A percentile compares a stretch with the other conserved stretches of the same genome.
Conservation (phyloP, 2,797 vertebrate genomes). For the Knipowitschia caucasica region DNA sequence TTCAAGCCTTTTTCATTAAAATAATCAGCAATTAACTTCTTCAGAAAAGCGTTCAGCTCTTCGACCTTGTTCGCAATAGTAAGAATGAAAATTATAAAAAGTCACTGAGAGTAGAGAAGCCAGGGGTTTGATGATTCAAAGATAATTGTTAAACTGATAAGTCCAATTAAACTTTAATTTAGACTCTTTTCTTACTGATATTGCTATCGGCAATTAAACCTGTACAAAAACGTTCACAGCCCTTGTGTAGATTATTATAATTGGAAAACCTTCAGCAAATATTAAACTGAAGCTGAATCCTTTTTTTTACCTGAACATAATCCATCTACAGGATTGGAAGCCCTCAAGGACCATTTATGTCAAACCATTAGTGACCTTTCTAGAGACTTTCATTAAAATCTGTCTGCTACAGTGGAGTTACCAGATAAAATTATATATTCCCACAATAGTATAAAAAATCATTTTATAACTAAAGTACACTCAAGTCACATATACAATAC, state of each 20-base stretch:
- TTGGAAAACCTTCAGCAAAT: neutral
- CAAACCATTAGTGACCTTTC: constrained; percentile 1
- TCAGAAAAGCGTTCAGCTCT: neutral
- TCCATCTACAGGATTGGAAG: neutral
- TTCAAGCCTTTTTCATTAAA: neutral
- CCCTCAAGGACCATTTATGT: neutral
- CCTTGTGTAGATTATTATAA: neutral
- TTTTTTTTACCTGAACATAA: neutral
- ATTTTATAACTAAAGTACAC: no score
- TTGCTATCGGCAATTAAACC: neutral
- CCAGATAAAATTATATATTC: neutral
- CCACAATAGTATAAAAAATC: neutral
- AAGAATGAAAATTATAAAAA: neutral
- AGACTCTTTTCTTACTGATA: neutral
- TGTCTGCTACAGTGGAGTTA: neutral
- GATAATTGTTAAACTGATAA: neutral
- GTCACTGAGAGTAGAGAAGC: constrained; percentile 1
- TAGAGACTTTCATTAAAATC: neutral
- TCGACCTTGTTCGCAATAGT: constrained; percentile 1
- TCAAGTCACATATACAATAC: no score
- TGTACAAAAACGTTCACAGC: neutral
- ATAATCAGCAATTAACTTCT: neutral
- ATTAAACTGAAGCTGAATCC: neutral
- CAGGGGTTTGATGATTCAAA: neutral
- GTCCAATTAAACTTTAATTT: neutral